Evolutionary conservation across 2,888 invertebrate species (phyloP), one percentile per base, ranked within the genome.

Genomic region (Cheiracanthium punctorium): DNA sequence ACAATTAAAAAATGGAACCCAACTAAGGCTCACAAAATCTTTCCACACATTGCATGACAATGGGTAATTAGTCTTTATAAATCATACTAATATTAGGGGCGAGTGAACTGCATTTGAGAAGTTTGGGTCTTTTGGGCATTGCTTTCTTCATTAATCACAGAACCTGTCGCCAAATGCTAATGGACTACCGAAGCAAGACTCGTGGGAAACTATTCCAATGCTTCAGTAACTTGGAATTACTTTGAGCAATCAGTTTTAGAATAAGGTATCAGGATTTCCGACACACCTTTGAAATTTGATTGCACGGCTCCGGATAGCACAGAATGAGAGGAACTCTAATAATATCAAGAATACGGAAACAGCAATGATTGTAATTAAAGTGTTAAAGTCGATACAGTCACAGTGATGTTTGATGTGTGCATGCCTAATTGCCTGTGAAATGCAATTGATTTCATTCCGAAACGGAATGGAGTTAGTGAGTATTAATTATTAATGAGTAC

Each of bases 141-240:
- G 58, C 58, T 58, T 58, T 58, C 58, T 58, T 58, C 58, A 58
- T 58, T 58, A 58, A 58, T 58, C 58, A 58, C 20, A 24, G 24
- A 12, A 20, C 58, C 24, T 58, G 58, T 58, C 58, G 58, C 4
- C 58, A 5, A 58, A 20, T 58, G 24, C 20, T 58, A 58, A 58
- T 58, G 58, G 58, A 58, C 58, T 24, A 24, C 58, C 24, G 58
- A 24, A 58, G 58, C 58, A 58, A 58, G 58, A 58, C 58, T 58
- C 58, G 17, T 24, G 58, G 58, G 58, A 58, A 58, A 24, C 58
- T 58, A 20, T 58, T 58, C 24, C 58, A 58, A 24, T 58, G 58
- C 58, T 58, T 58, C 58, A 58, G 24, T 58, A 58, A 58, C 58
- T 58, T 24, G 24, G 5, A 58, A 58, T 58, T 58, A 58, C 58